Evolutionary conservation across 2,888 invertebrate genomes (phyloP).

Genomic region (Lepidonotus clava): DNA sequence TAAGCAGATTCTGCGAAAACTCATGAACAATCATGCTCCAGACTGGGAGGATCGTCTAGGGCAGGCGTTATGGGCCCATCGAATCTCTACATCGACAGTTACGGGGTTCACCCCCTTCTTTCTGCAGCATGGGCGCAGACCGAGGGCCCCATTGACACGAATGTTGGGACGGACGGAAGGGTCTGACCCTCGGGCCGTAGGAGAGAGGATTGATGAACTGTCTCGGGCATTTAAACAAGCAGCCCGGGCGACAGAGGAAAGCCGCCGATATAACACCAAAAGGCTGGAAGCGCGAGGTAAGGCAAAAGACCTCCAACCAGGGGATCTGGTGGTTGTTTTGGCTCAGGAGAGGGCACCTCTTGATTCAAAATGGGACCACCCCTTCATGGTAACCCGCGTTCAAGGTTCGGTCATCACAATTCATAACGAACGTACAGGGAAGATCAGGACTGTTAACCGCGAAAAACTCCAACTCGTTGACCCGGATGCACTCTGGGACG

Average conservation of each 20-base stretch:
- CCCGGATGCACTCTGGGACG: too few species aligned
- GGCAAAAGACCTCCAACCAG: not conserved
- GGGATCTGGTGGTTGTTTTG: constrained; percentile 2
- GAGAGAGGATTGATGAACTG: constrained; percentile 10
- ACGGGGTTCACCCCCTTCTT: constrained; percentile 39
- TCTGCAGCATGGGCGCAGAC: constrained; percentile 34
- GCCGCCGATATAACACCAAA: constrained; percentile 1
- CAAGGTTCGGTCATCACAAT: not conserved
- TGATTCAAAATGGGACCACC: too few species aligned
- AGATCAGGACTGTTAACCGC: too few species aligned
- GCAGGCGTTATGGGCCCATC: constrained; percentile 33
- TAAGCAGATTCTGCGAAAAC: constrained; percentile 10
- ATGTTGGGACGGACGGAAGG: constrained; percentile 22
- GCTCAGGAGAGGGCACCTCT: constrained; percentile 40
- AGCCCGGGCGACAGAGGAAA: constrained; percentile 19
- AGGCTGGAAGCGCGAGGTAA: not conserved
- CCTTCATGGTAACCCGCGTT: too few species aligned
- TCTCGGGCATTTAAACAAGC: constrained; percentile 24
- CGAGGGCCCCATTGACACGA: constrained; percentile 17
- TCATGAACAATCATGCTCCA: constrained; percentile 1
- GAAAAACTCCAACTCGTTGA: too few species aligned
- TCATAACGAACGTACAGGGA: too few species aligned
- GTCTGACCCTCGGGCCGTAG: constrained; percentile 28
- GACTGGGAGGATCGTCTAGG: constrained; percentile 23
- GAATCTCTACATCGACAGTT: constrained; percentile 32